Base-by-base conservation (phyloP, 2,797 vertebrate genomes). In the Myotis daubentonii region DNA sequence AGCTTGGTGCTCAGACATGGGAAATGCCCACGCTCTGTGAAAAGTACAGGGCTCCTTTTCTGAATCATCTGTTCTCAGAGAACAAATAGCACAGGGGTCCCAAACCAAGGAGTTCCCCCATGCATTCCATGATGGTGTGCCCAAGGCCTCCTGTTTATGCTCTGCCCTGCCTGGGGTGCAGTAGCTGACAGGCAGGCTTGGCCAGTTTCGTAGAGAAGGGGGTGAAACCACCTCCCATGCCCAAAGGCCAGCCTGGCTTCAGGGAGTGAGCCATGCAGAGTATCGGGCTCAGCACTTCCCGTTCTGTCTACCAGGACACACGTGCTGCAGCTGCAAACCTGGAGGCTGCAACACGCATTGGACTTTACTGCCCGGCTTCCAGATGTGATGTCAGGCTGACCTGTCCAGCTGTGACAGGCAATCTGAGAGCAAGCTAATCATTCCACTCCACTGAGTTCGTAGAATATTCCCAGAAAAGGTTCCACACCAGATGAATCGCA, bases 321-420 rank as follows among this genome's bases (percentile, higher is more conserved):
- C 15, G 3, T 17, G 28, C 71, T 53, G 1, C 8, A 38, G 3
- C 7, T 51, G 30, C 47, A 82, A 75, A 90, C 33, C 36, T 0
- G 5, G 68, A 80, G 44, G 30, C 44, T 74, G 53, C 6, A 28
- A 13, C 57, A 25, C 1, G 0, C 60, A 76, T 47, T 17, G 47
- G 49, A 41, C 76, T 94, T 90, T 74, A 23, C 71, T 47, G 41
- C 47, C 76, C 84, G 78, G 60, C 74, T 95, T 95, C 95, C 65
- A 33, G n/a, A 47, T 75, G 87, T 95, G 95, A 93, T 60, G 41
- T 94, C 81, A 95, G 85, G 55, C 92, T 94, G 87, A 94, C 72
- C 87, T 72, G 89, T 95, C 83, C 92, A 87, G 71, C 70, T 75
- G 44, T 62, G 75, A 82, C 74, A 44, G 55, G 55, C 38, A 62